Base-by-base conservation (phyloP, 1,140 invertebrate species). In the Chymomyza costata region DNA sequence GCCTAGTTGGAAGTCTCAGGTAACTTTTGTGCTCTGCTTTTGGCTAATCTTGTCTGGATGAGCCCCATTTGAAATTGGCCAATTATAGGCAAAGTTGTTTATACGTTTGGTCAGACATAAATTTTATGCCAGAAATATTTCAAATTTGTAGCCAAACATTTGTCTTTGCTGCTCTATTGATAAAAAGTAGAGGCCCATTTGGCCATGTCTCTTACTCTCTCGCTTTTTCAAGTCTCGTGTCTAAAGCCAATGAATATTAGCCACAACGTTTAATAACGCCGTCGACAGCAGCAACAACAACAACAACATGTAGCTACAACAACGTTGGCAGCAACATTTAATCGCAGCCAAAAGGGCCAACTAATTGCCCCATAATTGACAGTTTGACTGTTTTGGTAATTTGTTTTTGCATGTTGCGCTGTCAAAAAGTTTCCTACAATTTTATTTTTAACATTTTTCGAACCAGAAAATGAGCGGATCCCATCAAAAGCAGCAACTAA, bases 321-420 rank as follows among this genome's bases (percentile, higher is more conserved):
- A n/a, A 18, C 44, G 47, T 31, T 41, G 21, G 38, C 54, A 46
- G 62, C 63, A 5, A 34, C 62, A 56, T 57, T 71, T 70, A 78
- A 76, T 65, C 59, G 64, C 51, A 68, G 49, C 15, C 35, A 38
- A 7, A 38, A 38, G n/a, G n/a, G 35, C 56, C 49, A 65, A 65
- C 68, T 80, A 80, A 80, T 80, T 73, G 60, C 48, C 31, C 50
- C 51, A 59, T 80, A 80, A 80, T 80, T 80, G 73, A 80, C 73
- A 80, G 67, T 55, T 73, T 80, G 73, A 80, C 67, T 57, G 55
- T 52, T 80, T 61, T 21, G 43, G 59, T 80, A 80, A 73, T 80
- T 80, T 80, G 73, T 80, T 80, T 78, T 68, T 80, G 67, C 73
- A 80, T 80, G 64, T 80, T 68, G 21, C 35, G 64, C 68, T 80